Percentiles rank a stretch among this genome's conserved stretches.
phyloP scores from a whole-genome alignment of 2,888 invertebrate genomes.

The Orthonevra nobilis region DNA sequence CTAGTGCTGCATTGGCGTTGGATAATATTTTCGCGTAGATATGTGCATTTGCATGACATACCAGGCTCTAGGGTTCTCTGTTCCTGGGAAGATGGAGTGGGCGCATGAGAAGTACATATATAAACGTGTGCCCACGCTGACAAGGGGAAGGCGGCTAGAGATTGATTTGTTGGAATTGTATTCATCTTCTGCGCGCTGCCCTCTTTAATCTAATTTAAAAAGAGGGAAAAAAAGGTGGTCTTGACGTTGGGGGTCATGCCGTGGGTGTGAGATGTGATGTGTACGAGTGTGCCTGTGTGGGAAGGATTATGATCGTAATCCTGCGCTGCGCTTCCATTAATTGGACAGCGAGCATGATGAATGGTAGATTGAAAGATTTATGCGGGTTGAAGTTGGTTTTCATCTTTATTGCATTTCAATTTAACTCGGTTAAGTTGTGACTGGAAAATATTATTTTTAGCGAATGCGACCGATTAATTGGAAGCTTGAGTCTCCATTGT shows the following conservation, averaged over 20 bases:
- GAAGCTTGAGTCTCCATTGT: too few species aligned
- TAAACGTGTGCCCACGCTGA: not conserved
- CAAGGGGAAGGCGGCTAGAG: slow-evolving; percentile 28
- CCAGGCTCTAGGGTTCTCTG: not conserved
- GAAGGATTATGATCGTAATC: slow-evolving; percentile 54
- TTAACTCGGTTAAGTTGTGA: too few species aligned
- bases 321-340: slow-evolving; percentile 30
- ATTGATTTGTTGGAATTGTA: slow-evolving; percentile 62
- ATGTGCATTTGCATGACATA: slow-evolving; percentile 26
- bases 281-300: slow-evolving; percentile 21
- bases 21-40: slow-evolving; percentile 31
- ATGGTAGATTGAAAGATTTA: slow-evolving; percentile 8
- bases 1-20: slow-evolving; percentile 20
- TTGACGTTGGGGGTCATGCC: slow-evolving; percentile 19
- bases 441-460: too few species aligned
- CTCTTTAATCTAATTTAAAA: slow-evolving; percentile 36
- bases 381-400: not conserved
- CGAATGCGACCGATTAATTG: too few species aligned
- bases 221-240: too few species aligned
- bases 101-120: slow-evolving; percentile 55
- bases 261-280: slow-evolving; percentile 15
- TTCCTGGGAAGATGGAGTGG: slow-evolving; percentile 35
- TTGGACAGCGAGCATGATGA: slow-evolving; percentile 49
- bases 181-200: slow-evolving; percentile 6
- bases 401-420: slow-evolving; percentile 26